Evolutionary conservation across 2,113 vertebrate genomes (phyloP).

Genomic region (Proteles cristata): DNA sequence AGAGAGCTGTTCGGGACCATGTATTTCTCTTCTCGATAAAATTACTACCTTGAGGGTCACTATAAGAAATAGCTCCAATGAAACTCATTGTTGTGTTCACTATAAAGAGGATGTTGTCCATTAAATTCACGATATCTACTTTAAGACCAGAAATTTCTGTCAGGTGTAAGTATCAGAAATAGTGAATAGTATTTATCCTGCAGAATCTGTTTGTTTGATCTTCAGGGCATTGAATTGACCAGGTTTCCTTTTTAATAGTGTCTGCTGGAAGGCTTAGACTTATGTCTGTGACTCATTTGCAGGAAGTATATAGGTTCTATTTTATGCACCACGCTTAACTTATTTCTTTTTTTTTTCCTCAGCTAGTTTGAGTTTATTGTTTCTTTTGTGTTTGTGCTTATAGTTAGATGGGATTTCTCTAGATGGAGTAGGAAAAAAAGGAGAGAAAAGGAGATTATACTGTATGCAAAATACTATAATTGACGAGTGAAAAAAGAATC

Average conservation of each 20-base stretch:
- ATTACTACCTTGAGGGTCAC: constrained; percentile 62
- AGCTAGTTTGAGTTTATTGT: background rate
- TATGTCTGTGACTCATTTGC: background rate
- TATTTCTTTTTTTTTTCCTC: background rate
- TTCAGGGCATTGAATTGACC: background rate
- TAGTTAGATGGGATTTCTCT: background rate
- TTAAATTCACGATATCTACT: constrained; percentile 39
- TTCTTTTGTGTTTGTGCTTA: background rate
- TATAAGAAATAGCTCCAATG: constrained; percentile 25
- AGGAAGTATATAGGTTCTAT: background rate
- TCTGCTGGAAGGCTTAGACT: background rate
- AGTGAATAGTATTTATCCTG: background rate
- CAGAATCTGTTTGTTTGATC: background rate
- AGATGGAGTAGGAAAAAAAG: background rate
- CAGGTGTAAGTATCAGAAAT: constrained; percentile 29
- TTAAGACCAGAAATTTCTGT: constrained; percentile 46
- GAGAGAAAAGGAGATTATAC: background rate
- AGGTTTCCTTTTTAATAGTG: constrained; percentile 31
- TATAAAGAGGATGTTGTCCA: background rate
- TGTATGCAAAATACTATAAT: background rate
- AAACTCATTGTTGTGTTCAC: constrained; percentile 22
- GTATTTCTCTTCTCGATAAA: constrained; percentile 24
- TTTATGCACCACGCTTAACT: background rate
- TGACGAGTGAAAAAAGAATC: background rate
- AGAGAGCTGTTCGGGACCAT: constrained; percentile 1